Evolutionary conservation across 2,113 vertebrate species (phyloP).

Genomic region (Vombatus ursinus): DNA sequence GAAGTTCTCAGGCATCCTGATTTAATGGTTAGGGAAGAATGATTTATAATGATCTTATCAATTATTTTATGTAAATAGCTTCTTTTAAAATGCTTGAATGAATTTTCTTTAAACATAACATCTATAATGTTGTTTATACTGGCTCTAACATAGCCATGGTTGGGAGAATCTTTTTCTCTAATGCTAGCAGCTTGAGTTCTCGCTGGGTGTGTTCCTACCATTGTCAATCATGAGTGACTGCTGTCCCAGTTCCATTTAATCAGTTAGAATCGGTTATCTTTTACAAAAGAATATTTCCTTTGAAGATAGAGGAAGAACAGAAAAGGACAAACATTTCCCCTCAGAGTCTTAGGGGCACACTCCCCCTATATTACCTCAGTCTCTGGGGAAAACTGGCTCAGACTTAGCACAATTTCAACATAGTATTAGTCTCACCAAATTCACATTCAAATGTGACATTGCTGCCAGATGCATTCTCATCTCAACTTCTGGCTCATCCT

Average conservation of each 20-base stretch:
- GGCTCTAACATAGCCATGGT: not conserved
- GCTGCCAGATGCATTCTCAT: not conserved
- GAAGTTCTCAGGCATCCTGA: not conserved
- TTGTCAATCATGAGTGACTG: not conserved
- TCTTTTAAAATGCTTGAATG: not conserved
- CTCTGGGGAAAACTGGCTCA: not conserved
- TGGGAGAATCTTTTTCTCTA: not conserved
- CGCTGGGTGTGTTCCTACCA: not conserved
- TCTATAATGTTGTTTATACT: conserved; percentile 15
- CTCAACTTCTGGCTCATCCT: not conserved
- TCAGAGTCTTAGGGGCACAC: not conserved
- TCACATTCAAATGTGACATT: not conserved
- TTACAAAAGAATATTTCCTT: not conserved
- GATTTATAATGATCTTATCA: not conserved
- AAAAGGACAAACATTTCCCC: not conserved
- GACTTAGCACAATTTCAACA: not conserved
- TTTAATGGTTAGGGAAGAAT: not conserved
- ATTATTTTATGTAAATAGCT: not conserved
- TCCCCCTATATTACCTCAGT: not conserved
- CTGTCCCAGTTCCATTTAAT: not conserved
- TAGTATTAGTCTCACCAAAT: not conserved
- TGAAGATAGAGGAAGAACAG: not conserved
- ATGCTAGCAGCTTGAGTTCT: not conserved
- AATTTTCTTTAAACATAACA: not conserved
- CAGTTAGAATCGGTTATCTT: not conserved